phyloP scores from a whole-genome alignment of 1,140 invertebrate genomes.

The Idris sp. region DNA sequence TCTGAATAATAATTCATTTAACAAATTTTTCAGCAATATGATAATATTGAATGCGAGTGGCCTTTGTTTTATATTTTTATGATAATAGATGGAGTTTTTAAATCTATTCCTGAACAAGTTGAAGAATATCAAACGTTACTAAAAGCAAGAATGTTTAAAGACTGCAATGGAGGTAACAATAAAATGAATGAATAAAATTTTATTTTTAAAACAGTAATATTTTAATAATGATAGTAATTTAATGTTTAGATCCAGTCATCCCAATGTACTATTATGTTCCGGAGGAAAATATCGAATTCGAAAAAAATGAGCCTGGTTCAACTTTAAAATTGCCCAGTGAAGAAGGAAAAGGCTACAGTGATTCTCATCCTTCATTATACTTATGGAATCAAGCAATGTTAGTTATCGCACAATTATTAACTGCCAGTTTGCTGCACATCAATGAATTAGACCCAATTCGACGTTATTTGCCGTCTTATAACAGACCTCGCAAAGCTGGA shows the following conservation, averaged over 20 bases:
- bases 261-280: conserved; percentile 95
- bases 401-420: conserved; percentile 94
- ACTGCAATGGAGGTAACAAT: conserved; percentile 85
- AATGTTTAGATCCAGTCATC: conserved; percentile 83
- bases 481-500: conserved; percentile 92
- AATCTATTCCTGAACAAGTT: conserved; percentile 92
- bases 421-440: conserved; percentile 92
- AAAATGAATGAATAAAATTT: background rate
- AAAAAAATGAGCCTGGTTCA: conserved; percentile 85
- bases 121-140: conserved; percentile 93
- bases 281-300: conserved; percentile 86
- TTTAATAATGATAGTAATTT: background rate
- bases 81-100: conserved; percentile 97
- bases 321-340: conserved; percentile 82
- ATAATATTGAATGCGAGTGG: conserved; percentile 98
- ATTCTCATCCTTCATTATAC: conserved; percentile 81
- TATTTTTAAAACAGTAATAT: background rate
- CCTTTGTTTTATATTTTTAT: conserved; percentile 97
- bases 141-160: conserved; percentile 86
- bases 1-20: background rate
- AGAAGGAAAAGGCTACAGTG: conserved; percentile 72
- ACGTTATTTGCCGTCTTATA: conserved; percentile 96
- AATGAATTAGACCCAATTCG: conserved; percentile 98
- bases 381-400: conserved; percentile 97
- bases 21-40: conserved; percentile 87